phyloP scores from a whole-genome alignment of 2,797 vertebrate genomes.

The Hypotaenidia okinawae region DNA sequence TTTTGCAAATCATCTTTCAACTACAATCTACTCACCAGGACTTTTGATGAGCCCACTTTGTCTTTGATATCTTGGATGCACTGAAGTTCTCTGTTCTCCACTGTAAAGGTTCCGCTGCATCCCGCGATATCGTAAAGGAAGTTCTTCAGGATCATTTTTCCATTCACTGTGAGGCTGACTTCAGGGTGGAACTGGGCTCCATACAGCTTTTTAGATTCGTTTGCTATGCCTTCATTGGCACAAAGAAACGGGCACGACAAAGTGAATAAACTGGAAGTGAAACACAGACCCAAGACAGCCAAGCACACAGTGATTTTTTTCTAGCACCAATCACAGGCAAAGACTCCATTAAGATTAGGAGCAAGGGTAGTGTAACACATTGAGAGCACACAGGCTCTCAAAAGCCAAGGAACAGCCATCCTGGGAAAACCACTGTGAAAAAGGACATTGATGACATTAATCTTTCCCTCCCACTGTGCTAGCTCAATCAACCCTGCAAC shows the following conservation, averaged over 20 bases:
- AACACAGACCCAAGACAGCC: fast-evolving
- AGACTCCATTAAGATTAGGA: background rate
- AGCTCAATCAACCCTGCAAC: background rate
- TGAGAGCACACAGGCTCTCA: background rate
- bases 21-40: slow-evolving; percentile 85
- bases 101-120: slow-evolving; percentile 93
- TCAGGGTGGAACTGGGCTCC: slow-evolving; percentile 98
- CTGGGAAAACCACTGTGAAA: background rate
- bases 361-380: background rate
- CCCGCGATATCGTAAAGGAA: slow-evolving; percentile 97
- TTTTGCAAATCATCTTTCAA: background rate
- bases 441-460: background rate
- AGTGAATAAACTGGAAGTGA: background rate
- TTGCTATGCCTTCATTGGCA: slow-evolving; percentile 87
- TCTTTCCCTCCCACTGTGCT: background rate
- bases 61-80: slow-evolving; percentile 92
- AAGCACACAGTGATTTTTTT: background rate
- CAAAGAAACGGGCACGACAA: background rate
- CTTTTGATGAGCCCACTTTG: slow-evolving; percentile 93
- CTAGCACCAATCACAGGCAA: background rate
- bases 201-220: slow-evolving; percentile 97
- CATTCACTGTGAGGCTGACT: slow-evolving; percentile 94
- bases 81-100: slow-evolving; percentile 89
- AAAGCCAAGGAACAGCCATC: background rate
- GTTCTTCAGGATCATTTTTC: slow-evolving; percentile 93